Evolutionary conservation across 2,888 invertebrate genomes (phyloP).

Genomic region (Kryphioiulus occultus): DNA sequence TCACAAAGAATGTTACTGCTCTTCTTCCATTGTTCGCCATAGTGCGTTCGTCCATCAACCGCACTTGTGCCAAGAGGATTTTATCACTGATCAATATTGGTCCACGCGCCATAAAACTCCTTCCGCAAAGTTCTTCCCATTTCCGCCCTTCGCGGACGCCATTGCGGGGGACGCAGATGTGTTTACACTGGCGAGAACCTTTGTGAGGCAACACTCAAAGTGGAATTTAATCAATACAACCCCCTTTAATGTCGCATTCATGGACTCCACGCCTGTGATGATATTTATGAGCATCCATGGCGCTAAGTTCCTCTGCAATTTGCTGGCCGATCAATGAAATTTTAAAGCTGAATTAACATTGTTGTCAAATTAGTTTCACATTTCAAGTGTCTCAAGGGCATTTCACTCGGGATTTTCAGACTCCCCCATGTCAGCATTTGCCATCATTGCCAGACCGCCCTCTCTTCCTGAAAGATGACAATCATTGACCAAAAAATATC

Average conservation of each 20-base stretch:
- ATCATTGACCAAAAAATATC: too few relatives aligned
- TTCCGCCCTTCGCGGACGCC: background rate
- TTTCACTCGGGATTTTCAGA: too few relatives aligned
- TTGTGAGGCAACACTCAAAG: constrained; percentile 9
- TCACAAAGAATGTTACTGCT: background rate
- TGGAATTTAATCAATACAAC: constrained; percentile 15
- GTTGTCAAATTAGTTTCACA: background rate
- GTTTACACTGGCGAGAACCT: constrained; percentile 13
- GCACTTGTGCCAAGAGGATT: constrained; percentile 40
- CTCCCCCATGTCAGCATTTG: too few relatives aligned
- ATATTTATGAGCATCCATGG: background rate
- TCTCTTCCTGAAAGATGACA: too few relatives aligned
- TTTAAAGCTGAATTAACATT: background rate
- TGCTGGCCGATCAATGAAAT: background rate
- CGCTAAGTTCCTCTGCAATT: background rate
- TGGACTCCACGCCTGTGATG: background rate
- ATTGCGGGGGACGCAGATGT: background rate
- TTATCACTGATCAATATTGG: constrained; percentile 38
- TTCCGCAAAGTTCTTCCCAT: background rate
- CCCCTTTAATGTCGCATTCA: background rate
- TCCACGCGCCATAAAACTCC: constrained; percentile 27
- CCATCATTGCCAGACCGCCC: too few relatives aligned
- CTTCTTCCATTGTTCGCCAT: background rate
- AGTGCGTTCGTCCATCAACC: constrained; percentile 27
- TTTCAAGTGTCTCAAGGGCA: too few relatives aligned